A percentile compares a stretch with the other conserved stretches of the same genome.
Evolutionary conservation across 2,888 invertebrate species (phyloP).

Genomic region (Polyploca ridens): DNA sequence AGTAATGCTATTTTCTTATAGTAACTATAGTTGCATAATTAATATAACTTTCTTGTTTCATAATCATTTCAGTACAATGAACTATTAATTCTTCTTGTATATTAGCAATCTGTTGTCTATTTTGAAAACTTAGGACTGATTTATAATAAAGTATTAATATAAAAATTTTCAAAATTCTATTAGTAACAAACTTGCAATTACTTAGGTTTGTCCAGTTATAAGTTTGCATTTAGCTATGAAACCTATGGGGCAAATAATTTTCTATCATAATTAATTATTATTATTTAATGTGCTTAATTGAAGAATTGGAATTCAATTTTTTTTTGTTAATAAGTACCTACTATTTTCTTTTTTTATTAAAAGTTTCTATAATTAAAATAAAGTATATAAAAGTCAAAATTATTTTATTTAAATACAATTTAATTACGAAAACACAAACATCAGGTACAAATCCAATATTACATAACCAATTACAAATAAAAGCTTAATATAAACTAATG

Average conservation of each 20-base stretch:
- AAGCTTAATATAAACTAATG: slow-evolving; percentile 20
- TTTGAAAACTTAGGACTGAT: neutral
- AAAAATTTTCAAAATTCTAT: neutral
- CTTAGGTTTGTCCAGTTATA: neutral
- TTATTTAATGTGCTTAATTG: neutral
- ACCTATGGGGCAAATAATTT: neutral
- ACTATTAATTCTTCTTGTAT: neutral
- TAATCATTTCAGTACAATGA: neutral
- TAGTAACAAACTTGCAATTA: neutral
- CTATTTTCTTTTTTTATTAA: neutral
- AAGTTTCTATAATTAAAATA: neutral
- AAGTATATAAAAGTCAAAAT: neutral
- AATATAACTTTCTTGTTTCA: neutral
- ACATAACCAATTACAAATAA: slow-evolving; percentile 16
- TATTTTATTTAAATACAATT: neutral
- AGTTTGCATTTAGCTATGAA: neutral
- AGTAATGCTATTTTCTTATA: neutral
- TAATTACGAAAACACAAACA: neutral
- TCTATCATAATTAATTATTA: neutral
- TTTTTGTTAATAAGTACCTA: neutral
- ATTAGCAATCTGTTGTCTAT: neutral
- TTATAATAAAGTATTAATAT: slow-evolving; percentile 2
- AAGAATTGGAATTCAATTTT: neutral
- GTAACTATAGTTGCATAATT: neutral
- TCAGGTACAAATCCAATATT: slow-evolving; percentile 13